phyloP scores from a whole-genome alignment of 1,140 invertebrate species.

The Papilio helenus region DNA sequence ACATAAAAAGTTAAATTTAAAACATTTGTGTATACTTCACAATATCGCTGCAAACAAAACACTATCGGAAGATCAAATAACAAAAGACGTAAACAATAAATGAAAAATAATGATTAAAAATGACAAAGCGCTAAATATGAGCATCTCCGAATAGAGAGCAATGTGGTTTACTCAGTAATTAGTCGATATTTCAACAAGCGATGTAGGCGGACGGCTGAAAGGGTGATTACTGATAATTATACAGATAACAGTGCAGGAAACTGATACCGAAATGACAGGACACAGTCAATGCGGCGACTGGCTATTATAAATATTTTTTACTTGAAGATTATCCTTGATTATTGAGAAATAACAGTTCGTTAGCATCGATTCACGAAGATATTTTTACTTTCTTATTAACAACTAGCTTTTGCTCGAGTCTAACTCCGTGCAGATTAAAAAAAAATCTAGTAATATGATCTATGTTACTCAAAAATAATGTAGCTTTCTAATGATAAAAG shows the following conservation, averaged over 20 bases:
- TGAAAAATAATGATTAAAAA: not conserved
- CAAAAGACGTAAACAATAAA: not conserved
- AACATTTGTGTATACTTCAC: no score
- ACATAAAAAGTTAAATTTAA: no score
- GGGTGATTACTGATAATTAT: conserved; percentile 32
- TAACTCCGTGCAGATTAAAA: no score
- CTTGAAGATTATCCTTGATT: not conserved
- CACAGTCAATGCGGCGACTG: not conserved
- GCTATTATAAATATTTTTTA: not conserved
- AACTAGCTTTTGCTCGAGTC: no score
- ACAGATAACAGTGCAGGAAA: conserved; percentile 33
- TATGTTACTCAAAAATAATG: no score
- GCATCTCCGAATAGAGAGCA: not conserved
- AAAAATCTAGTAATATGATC: no score
- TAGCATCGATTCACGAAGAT: not conserved
- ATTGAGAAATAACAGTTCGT: not conserved
- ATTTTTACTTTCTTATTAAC: no score
- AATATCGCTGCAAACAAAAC: no score
- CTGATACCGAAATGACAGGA: conserved; percentile 28
- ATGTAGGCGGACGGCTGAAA: conserved; percentile 35
- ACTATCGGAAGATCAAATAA: not conserved
- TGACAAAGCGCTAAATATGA: not conserved
- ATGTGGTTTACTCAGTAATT: conserved; percentile 28
- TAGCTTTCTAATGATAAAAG: no score
- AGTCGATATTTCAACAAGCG: conserved; percentile 32